Evolutionary conservation across 53 echinoderm and acorn worm species (phyloP).

Genomic region (Actinopyga echinites): DNA sequence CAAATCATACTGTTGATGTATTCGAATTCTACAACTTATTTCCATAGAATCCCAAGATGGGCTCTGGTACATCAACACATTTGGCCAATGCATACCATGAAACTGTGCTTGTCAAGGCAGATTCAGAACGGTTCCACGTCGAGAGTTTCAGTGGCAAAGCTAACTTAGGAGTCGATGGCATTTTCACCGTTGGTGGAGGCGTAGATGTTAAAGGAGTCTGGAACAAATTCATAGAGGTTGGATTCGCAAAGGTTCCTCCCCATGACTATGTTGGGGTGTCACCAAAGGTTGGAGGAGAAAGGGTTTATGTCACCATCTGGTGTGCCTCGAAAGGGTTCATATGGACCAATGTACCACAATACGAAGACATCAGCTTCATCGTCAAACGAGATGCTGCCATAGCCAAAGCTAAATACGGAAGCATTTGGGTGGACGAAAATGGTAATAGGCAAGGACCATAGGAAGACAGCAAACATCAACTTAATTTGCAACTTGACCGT

Average conservation of each 20-base stretch:
- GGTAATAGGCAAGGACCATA: too few species aligned
- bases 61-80: too few species aligned
- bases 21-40: too few species aligned
- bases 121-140: background rate
- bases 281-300: background rate
- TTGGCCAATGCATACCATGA: constrained; percentile 9
- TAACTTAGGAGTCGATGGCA: background rate
- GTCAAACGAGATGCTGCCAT: background rate
- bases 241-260: background rate
- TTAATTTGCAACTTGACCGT: too few species aligned
- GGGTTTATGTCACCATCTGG: constrained; percentile 10
- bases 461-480: too few species aligned
- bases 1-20: too few species aligned
- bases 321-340: background rate
- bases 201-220: background rate
- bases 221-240: constrained; percentile 4
- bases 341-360: background rate
- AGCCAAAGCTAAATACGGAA: background rate
- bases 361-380: background rate
- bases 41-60: too few species aligned
- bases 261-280: background rate
- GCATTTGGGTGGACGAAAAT: background rate
- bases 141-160: background rate
- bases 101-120: background rate
- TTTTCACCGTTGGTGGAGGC: background rate